phyloP scores from a whole-genome alignment of 2,113 vertebrate species.

The Atherinomorus stipes region DNA sequence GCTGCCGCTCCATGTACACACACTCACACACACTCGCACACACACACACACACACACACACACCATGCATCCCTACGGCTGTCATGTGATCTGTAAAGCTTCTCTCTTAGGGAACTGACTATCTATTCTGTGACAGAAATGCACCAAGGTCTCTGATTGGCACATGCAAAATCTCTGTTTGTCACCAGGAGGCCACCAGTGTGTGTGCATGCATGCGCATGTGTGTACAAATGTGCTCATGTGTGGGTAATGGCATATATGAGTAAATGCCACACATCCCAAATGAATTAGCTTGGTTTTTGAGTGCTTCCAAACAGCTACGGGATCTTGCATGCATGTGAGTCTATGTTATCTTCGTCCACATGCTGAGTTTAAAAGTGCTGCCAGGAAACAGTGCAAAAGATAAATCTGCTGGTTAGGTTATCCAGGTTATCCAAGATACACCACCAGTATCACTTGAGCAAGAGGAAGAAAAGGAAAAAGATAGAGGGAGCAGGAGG shows the following conservation, averaged over 20 bases:
- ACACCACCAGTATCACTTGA: constrained; percentile 35
- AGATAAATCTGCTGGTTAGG: constrained; percentile 55
- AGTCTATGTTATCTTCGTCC: constrained; percentile 68
- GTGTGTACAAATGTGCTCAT: not conserved
- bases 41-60: not conserved
- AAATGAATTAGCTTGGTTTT: constrained; percentile 63
- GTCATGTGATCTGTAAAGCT: constrained; percentile 49
- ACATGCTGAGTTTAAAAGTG: constrained; percentile 59
- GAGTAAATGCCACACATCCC: constrained; percentile 67
- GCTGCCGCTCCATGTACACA: not conserved
- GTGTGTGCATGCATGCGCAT: not conserved
- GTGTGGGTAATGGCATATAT: constrained; percentile 25
- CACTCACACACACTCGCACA: no score
- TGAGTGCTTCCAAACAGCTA: constrained; percentile 59
- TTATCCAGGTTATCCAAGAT: constrained; percentile 59
- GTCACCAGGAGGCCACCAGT: constrained; percentile 47
- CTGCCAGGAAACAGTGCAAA: constrained; percentile 47
- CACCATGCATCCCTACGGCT: constrained; percentile 7
- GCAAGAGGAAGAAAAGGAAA: constrained; percentile 3
- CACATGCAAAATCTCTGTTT: constrained; percentile 46
- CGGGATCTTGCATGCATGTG: constrained; percentile 38
- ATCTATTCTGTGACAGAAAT: constrained; percentile 64
- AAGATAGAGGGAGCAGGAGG: constrained; percentile 5
- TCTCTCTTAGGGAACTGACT: constrained; percentile 48
- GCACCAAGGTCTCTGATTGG: constrained; percentile 60